Evolutionary conservation across 2,797 vertebrate species (phyloP), one percentile per base, ranked within the genome.

Genomic region (Cuniculus paca): DNA sequence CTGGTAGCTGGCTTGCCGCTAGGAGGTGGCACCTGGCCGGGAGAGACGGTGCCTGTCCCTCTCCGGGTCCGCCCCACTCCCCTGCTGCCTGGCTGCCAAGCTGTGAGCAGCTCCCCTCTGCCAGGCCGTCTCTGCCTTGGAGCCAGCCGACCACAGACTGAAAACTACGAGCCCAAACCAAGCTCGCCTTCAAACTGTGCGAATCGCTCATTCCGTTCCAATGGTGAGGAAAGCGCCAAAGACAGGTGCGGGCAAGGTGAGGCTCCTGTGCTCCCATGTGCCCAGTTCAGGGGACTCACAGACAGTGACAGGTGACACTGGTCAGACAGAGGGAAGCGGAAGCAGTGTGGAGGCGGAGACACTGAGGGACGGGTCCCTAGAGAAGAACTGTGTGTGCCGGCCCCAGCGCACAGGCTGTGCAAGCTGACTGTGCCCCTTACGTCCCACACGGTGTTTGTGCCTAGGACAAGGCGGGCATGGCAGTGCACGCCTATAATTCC

Each of bases 381-480:
- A 0, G 6, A 63, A 63, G 78, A 61, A 45, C 70, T 8, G 9
- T 2, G 10, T 3, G 10, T 1, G 2, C 20, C 22, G 45, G 36
- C 17, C 14, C 1, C 5, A 1, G 19, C 8, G 5, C n/a, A 56
- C 2, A 17, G 17, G 58, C 50, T 12, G 2, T 3, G 42, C 0
- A 45, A 0, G 39, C 5, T 6, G 6, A n/a, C 34, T 60, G 22
- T 26, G 36, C 48, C 39, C 58, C 63, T 61, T 14, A 22, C 0
- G 28, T 24, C 28, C 34, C 81, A 0, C 54, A 0, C 0, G 6
- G 22, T 22, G 16, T 45, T 3, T 4, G 2, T 12, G 39, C 36
- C 77, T 45, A 2, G 19, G 60, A 28, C 60, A 14, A 1, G 56
- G 22, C 8, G 5, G 34, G 31, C 31, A 16, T 65, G 34, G 14